Evolutionary conservation across 2,113 vertebrate genomes (phyloP).

Genomic region (Psilopsiagon aurifrons): DNA sequence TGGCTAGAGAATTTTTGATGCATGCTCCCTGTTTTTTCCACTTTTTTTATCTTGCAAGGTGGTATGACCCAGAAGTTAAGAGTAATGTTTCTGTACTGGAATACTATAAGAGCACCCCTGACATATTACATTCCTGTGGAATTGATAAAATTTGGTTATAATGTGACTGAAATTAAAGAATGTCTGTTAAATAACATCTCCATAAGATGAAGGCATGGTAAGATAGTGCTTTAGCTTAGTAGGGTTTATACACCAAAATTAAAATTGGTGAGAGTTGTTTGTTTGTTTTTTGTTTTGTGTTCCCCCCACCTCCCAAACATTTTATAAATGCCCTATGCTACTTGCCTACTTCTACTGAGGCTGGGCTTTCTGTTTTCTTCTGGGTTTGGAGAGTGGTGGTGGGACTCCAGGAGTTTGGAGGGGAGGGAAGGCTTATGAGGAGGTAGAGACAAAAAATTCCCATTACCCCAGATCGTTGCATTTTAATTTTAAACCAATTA

Average conservation of each 20-base stretch:
- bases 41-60: not conserved
- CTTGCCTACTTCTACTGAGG: not conserved
- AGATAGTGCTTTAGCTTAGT: not conserved
- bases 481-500: not conserved
- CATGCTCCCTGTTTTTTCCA: not conserved
- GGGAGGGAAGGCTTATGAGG: rapidly evolving
- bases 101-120: not conserved
- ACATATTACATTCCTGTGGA: not conserved
- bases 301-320: too few relatives aligned
- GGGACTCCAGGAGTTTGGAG: not conserved
- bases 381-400: not conserved
- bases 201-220: not conserved
- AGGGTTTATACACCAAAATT: not conserved
- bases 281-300: not conserved
- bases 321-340: not conserved
- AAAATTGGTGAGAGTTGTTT: not conserved
- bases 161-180: not conserved
- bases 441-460: not conserved
- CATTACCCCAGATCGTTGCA: not conserved
- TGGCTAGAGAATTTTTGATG: not conserved
- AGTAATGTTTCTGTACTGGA: not conserved
- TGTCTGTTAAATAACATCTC: not conserved
- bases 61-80: not conserved
- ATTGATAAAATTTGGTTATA: not conserved
- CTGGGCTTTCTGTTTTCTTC: not conserved